Percentiles rank a stretch among this genome's conserved stretches.
phyloP scores from a whole-genome alignment of 2,797 vertebrate genomes.

The Poeciliopsis infans region DNA sequence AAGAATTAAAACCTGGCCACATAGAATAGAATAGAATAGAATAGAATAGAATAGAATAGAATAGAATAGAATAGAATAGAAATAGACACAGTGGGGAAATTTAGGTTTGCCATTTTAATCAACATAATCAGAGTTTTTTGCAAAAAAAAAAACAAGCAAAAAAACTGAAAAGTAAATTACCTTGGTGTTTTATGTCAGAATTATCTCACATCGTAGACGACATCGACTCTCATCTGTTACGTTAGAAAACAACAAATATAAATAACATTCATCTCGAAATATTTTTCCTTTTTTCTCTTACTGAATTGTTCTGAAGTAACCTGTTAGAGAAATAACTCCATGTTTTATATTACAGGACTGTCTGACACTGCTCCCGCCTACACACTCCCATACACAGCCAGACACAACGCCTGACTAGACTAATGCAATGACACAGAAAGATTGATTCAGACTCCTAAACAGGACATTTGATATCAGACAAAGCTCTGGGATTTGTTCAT shows the following conservation, averaged over 20 bases:
- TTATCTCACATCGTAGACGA: neutral
- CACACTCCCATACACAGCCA: slow-evolving; percentile 10
- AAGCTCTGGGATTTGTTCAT: neutral
- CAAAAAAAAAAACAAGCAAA: neutral
- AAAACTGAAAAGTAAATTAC: neutral
- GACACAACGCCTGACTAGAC: slow-evolving; percentile 58
- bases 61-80: no score
- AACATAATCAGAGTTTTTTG: neutral
- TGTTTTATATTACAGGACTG: slow-evolving; percentile 4
- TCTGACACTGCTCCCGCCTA: neutral
- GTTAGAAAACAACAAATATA: neutral
- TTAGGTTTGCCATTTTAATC: neutral
- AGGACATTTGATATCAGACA: slow-evolving; percentile 56
- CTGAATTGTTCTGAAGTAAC: neutral
- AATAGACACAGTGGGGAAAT: neutral
- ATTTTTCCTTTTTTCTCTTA: neutral
- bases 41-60: no score
- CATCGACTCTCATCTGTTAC: neutral
- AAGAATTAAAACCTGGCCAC: neutral
- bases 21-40: no score
- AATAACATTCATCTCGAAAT: neutral
- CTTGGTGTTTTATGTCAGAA: neutral
- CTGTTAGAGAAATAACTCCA: neutral
- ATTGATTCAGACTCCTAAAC: slow-evolving; percentile 71
- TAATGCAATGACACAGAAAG: slow-evolving; percentile 70